Base-by-base conservation (phyloP, 1,140 invertebrate species). In the Brachionus paranguensis region DNA sequence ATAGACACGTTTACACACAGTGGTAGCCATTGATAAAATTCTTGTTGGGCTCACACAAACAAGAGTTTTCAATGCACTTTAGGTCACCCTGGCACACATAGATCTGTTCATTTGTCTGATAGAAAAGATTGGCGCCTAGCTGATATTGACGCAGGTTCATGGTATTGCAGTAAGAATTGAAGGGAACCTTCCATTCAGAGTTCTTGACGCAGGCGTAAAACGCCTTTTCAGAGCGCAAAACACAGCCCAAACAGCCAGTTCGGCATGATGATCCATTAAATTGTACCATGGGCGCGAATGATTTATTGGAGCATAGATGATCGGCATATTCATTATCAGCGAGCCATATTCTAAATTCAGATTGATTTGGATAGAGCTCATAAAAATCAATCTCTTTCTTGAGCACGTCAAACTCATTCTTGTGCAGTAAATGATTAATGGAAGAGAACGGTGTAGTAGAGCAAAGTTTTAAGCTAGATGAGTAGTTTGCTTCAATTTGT, bases 271-370 rank as follows among this genome's bases (percentile, higher is more conserved):
- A 33, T 43, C 20, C 10, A 60, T 81, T 41, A 64, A 64, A 68
- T 81, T 64, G 27, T 6, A 81, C 0, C 14, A 81, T 5, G 8
- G 78, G 78, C 29, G 78, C 78, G 53, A 43, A 68, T 24, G 33
- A 64, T 81, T 81, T 68, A 64, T 81, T 64, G 10, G 53, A 60
- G 20, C 78, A 81, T 3, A 64, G 33, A 60, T 45, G 78, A 64
- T 68, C 78, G 3, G 78, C 53, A 37, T 81, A 64, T 17, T 81
- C 53, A 81, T 68, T 81, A 64, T 81, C 78, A 72, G 68, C 68
- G 33, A 72, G 37, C 68, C 68, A 72, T 43, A 72, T 43, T 72
- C 41, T 45, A 17, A 81, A 81, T 20, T 55, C 41, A 60, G 41
- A 17, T 37, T 7, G 29, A 43, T 68, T 72, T 43, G 27, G 29